Evolutionary conservation across 2,113 vertebrate species (phyloP), one percentile per base, ranked within the genome.

Genomic region (Embiotoca jacksoni): DNA sequence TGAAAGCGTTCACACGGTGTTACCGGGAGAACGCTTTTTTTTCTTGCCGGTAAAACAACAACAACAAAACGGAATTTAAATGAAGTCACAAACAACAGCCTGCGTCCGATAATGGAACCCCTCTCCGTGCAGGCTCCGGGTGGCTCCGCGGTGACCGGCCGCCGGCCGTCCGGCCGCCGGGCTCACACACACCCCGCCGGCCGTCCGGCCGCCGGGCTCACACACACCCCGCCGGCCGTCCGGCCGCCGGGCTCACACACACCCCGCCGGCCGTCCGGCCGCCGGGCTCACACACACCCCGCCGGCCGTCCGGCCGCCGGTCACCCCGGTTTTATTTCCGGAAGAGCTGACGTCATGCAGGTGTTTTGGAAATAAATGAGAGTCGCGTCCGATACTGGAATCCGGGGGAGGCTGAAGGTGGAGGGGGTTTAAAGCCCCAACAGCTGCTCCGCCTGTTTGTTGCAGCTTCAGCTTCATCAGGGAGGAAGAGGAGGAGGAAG

Each of bases 311-410:
- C 23, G 23, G 23, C 23, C 23, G 23, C 23, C 23, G 23, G 23
- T 23, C 23, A 23, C 23, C 23, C 23, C 23, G 23, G 23, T 23
- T 23, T 23, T 23, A 23, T 23, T 23, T 23, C 23, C 23, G 23
- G 23, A 23, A 23, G 23, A 23, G 23, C 23, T 23, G 23, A 23
- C 23, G 23, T 23, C 23, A 23, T 23, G 23, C 23, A 23, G 23
- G 23, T 23, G 23, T 23, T 0, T 3, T 0, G 3, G 1, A 5
- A 1, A 0, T 4, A 15, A 1, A 3, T 15, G 30, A 5, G 23
- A 63, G 7, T 2, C 0, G 0, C 52, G 85, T 90, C 85, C 83
- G 83, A 79, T 82, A 83, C 85, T 58, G 78, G 88, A 84, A 83
- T 3, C 59, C 14, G 0, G 6, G 0, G 2, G 2, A n/a, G 16